These are phyloP conservation scores for Harpagus bidentatus DNA, from an alignment of 2,113 vertebrate genomes.

Conservation along the genomic window DNA sequence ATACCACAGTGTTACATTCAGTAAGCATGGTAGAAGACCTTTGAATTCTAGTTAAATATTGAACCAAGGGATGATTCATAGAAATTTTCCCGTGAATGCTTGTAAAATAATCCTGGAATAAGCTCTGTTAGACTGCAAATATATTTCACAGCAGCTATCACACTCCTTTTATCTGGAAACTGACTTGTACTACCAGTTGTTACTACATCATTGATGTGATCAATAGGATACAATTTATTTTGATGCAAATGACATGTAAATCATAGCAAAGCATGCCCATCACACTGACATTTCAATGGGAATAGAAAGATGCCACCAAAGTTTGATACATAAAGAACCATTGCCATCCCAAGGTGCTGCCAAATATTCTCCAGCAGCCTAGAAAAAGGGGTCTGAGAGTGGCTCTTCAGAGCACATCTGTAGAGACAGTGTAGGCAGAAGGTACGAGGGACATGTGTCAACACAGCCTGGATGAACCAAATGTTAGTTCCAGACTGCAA, in stretches of 20 bases:
- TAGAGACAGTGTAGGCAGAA: not conserved
- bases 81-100: not conserved
- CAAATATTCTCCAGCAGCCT: not conserved
- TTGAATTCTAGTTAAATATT: not conserved
- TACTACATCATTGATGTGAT: too few relatives aligned
- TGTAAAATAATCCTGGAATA: not conserved
- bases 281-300: not conserved
- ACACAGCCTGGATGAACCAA: not conserved
- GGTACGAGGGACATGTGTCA: too few relatives aligned
- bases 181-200: not conserved
- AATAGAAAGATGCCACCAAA: not conserved
- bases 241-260: not conserved
- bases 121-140: not conserved
- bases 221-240: not conserved
- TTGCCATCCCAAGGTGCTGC: not conserved
- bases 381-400: not conserved
- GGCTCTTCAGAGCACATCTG: not conserved
- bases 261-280: not conserved
- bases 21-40: not conserved
- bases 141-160: not conserved
- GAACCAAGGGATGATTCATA: not conserved
- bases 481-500: not conserved
- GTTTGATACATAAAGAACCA: not conserved
- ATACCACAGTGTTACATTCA: not conserved
- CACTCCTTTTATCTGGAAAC: not conserved